These are phyloP conservation scores for Panzeria rudis DNA, from an alignment of 2,888 invertebrate species.

Conservation along the genomic window DNA sequence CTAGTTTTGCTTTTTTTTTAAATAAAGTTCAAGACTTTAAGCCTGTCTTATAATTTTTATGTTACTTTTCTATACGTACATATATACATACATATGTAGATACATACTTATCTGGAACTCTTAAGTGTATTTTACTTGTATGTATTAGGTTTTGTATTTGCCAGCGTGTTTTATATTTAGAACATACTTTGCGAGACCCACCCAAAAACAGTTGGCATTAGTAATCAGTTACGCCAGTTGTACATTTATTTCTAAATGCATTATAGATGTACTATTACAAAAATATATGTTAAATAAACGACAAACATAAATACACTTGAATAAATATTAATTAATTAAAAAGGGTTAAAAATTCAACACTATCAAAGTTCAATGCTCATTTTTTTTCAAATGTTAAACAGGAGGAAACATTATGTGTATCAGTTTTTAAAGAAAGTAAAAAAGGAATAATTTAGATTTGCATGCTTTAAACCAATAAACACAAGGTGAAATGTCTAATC, in stretches of 20 bases:
- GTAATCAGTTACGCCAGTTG: slow-evolving; percentile 44
- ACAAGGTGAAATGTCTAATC: no score
- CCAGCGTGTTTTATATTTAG: slow-evolving; percentile 10
- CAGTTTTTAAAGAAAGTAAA: neutral
- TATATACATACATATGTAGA: neutral
- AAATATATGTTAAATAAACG: slow-evolving; percentile 1
- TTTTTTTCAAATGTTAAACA: neutral
- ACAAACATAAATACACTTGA: slow-evolving; percentile 26
- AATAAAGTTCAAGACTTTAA: slow-evolving; percentile 65
- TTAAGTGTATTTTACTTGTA: neutral
- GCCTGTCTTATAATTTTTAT: slow-evolving; percentile 47
- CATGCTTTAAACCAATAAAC: no score
- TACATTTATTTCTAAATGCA: slow-evolving; percentile 14
- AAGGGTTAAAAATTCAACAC: neutral
- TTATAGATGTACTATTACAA: neutral
- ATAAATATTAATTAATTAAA: neutral
- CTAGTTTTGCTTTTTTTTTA: slow-evolving; percentile 42
- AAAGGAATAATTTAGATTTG: no score
- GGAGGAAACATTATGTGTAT: neutral
- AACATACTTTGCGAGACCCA: slow-evolving; percentile 52
- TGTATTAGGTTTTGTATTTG: slow-evolving; percentile 14
- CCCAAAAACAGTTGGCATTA: slow-evolving; percentile 59
- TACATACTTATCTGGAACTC: neutral
- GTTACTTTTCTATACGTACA: neutral
- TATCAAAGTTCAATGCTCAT: neutral